phyloP scores from a whole-genome alignment of 2,888 invertebrate genomes.

The Nasonovia ribisnigri region DNA sequence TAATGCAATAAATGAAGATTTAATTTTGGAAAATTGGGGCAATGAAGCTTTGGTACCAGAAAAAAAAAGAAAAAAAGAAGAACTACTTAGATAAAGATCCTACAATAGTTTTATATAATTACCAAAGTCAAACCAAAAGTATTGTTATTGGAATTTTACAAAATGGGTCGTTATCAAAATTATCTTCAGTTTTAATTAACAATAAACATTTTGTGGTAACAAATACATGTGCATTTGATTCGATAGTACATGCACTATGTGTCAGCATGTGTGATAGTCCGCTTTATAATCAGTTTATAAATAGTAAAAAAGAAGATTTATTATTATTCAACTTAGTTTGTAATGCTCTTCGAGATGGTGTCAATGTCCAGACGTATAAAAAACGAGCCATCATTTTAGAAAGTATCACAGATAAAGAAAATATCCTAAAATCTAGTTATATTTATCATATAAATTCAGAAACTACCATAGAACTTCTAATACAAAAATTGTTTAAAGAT shows the following conservation, averaged over 20 bases:
- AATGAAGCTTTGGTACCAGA: too few species aligned
- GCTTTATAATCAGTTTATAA: neutral
- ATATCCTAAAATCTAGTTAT: neutral
- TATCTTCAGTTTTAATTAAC: neutral
- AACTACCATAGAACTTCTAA: neutral
- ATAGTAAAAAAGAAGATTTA: neutral
- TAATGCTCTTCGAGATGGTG: neutral
- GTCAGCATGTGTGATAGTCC: neutral
- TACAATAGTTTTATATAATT: neutral
- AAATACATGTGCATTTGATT: neutral
- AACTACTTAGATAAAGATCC: neutral
- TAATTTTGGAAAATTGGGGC: too few species aligned
- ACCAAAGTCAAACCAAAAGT: constrained; percentile 1
- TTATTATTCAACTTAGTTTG: neutral
- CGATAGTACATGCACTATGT: neutral
- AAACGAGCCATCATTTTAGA: neutral
- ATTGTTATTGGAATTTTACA: neutral
- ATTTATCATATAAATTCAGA: neutral
- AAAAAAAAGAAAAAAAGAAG: too few species aligned
- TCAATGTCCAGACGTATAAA: neutral
- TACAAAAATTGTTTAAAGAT: neutral
- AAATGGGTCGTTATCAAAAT: constrained; percentile 4
- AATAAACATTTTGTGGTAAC: neutral
- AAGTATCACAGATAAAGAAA: neutral
- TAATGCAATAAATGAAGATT: too few species aligned